A percentile compares a stretch with the other conserved stretches of the same genome.
These are phyloP conservation scores for Toxotes jaculatrix DNA, from an alignment of 2,113 vertebrate genomes.

Conservation along the genomic window DNA sequence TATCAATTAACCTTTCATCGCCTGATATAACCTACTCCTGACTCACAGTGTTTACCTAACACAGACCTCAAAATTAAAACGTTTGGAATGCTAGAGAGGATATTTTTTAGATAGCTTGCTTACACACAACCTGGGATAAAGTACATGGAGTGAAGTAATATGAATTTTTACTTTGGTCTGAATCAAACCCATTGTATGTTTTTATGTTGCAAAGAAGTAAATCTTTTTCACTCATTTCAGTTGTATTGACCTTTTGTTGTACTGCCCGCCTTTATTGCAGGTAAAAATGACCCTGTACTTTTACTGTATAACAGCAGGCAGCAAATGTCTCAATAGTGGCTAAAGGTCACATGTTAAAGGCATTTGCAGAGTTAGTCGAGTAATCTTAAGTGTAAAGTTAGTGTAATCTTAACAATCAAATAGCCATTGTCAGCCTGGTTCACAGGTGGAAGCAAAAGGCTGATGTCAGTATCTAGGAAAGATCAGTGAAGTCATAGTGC, in stretches of 20 bases:
- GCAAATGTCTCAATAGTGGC: constrained; percentile 8
- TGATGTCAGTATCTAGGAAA: constrained; percentile 33
- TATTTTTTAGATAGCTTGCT: not conserved
- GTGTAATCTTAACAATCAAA: constrained; percentile 28
- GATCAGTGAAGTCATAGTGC: constrained; percentile 13
- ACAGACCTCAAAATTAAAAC: not conserved
- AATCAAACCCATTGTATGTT: not conserved
- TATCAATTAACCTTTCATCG: not conserved
- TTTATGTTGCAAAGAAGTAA: not conserved
- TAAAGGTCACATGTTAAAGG: constrained; percentile 30
- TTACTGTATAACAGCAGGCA: constrained; percentile 7
- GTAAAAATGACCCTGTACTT: constrained; percentile 13
- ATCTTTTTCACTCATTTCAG: constrained; percentile 8
- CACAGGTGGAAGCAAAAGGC: constrained; percentile 9
- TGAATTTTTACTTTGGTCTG: constrained; percentile 11
- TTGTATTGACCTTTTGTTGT: constrained; percentile 1
- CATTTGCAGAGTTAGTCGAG: constrained; percentile 13
- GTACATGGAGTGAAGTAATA: not conserved
- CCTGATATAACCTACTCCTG: not conserved
- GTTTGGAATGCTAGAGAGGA: constrained; percentile 5
- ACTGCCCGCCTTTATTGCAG: constrained; percentile 3
- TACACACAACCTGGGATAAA: not conserved
- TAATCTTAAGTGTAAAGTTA: too few species aligned
- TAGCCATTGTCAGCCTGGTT: constrained; percentile 30
- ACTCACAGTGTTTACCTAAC: constrained; percentile 40